Conservation (phyloP, 2,797 vertebrate genomes). For the Danio kyathit region DNA sequence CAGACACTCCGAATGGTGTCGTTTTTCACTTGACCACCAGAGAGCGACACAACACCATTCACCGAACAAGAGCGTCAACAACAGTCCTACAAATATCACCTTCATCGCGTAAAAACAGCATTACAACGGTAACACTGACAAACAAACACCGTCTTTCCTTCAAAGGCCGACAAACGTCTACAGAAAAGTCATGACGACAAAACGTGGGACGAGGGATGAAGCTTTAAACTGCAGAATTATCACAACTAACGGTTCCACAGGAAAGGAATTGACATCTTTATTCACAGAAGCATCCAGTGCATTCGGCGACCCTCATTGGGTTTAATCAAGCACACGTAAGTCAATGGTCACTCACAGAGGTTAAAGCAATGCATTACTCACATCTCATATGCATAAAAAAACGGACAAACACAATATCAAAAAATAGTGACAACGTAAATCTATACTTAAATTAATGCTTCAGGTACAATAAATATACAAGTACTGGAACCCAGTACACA, state of each 20-base stretch:
- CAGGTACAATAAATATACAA: slow-evolving; percentile 55
- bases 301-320: slow-evolving; percentile 47
- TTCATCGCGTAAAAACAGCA: slow-evolving; percentile 35
- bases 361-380: slow-evolving; percentile 46
- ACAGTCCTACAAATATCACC: slow-evolving; percentile 7
- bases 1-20: slow-evolving; percentile 43
- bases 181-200: slow-evolving; percentile 30
- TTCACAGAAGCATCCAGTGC: slow-evolving; percentile 69
- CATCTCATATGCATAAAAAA: slow-evolving; percentile 53
- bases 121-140: slow-evolving; percentile 58
- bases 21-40: slow-evolving; percentile 61
- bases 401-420: slow-evolving; percentile 54
- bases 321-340: slow-evolving; percentile 39
- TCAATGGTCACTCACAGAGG: slow-evolving; percentile 52
- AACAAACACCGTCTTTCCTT: slow-evolving; percentile 41
- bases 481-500: slow-evolving; percentile 61
- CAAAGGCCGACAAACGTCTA: slow-evolving; percentile 36
- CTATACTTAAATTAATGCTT: slow-evolving; percentile 64
- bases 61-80: not conserved
- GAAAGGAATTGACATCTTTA: slow-evolving; percentile 50
- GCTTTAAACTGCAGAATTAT: slow-evolving; percentile 54
- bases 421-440: slow-evolving; percentile 61
- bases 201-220: not conserved
- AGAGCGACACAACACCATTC: slow-evolving; percentile 60
- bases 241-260: slow-evolving; percentile 57